Percentiles rank a stretch among this genome's conserved stretches.
Evolutionary conservation across 2,113 vertebrate genomes (phyloP).

Genomic region (Chamaea fasciata): DNA sequence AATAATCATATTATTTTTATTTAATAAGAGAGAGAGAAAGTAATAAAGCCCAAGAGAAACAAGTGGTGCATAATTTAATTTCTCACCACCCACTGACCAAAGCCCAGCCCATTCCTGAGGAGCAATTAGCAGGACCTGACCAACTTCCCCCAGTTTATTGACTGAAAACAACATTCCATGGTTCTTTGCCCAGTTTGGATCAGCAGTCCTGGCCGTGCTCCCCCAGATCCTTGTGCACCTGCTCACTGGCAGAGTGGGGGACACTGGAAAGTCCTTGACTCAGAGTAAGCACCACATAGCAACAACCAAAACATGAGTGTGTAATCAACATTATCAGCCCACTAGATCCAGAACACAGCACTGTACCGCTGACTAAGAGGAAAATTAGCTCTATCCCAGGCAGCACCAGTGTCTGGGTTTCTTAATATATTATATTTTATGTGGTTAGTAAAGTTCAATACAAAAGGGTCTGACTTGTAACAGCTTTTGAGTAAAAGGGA

Average conservation of each 20-base stretch:
- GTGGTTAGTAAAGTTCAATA: not conserved
- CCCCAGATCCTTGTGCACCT: not conserved
- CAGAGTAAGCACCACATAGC: not conserved
- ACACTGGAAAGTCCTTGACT: not conserved
- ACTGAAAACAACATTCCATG: not conserved
- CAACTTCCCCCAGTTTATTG: not conserved
- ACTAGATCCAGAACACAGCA: not conserved
- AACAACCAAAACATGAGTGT: not conserved
- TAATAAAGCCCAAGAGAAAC: not conserved
- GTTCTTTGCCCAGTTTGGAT: not conserved
- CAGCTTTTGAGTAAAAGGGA: not conserved
- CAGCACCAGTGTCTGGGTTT: not conserved
- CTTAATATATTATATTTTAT: not conserved
- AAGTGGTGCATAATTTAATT: not conserved
- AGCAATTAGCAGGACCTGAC: not conserved
- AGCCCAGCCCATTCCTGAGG: not conserved
- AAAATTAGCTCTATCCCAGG: not conserved
- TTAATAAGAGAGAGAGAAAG: not conserved
- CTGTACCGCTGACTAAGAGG: not conserved
- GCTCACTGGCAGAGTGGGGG: not conserved
- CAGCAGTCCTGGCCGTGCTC: not conserved
- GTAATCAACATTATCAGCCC: not conserved
- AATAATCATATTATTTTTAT: not conserved
- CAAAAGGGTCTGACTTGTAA: not conserved
- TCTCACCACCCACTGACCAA: not conserved